phyloP scores from a whole-genome alignment of 2,797 vertebrate species.

The Periparus ater region DNA sequence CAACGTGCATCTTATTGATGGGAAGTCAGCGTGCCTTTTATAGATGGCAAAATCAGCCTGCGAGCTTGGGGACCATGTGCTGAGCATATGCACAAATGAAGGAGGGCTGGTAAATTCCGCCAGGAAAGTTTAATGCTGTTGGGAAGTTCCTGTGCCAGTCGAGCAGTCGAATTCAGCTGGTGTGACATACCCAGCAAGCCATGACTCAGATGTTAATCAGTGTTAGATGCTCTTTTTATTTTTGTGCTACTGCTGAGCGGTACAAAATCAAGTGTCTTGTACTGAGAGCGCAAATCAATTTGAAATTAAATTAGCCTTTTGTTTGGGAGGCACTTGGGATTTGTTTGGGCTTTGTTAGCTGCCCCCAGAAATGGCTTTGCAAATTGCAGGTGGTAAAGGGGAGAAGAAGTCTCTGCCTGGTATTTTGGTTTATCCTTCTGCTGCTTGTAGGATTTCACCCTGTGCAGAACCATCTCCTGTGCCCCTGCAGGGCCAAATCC shows the following conservation, averaged over 20 bases:
- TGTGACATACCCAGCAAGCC: background rate
- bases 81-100: background rate
- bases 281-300: slow-evolving; percentile 5
- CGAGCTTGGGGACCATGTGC: background rate
- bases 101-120: background rate
- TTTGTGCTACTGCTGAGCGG: background rate
- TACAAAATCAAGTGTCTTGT: slow-evolving; percentile 20
- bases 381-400: background rate
- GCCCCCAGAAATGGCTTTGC: background rate
- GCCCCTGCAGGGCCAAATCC: background rate
- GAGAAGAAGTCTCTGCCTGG: background rate
- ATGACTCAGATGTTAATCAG: slow-evolving; percentile 28
- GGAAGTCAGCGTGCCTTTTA: slow-evolving; percentile 43
- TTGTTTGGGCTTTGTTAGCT: slow-evolving; percentile 1
- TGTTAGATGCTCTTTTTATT: slow-evolving; percentile 33
- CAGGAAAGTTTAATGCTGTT: background rate
- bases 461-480: fast-evolving
- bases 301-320: slow-evolving; percentile 39
- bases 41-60: slow-evolving; percentile 12
- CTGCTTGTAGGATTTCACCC: background rate
- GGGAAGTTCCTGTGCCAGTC: background rate
- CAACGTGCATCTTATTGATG: slow-evolving; percentile 62
- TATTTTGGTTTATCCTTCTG: background rate
- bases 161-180: background rate
- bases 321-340: background rate